Base-by-base conservation (phyloP, 2,888 invertebrate genomes). In the Erebia palarica region DNA sequence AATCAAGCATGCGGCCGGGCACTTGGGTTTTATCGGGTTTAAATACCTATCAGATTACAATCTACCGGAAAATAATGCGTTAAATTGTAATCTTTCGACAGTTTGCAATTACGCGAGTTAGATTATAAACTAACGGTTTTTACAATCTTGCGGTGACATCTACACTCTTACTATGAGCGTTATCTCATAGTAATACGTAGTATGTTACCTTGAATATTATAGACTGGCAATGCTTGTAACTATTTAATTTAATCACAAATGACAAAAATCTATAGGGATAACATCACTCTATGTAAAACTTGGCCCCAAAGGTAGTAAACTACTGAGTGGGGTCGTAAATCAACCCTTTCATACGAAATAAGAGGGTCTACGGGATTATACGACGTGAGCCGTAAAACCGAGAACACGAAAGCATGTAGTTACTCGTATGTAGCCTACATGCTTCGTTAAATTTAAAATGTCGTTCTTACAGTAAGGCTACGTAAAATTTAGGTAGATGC, bases 271-370 rank as follows among this genome's bases (percentile, higher is more conserved):
- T n/a, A 64, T 36, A 27, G 10, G 5, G 64, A 14, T n/a, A 51
- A 51, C 53, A 53, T 42, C 65, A 65, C 65, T 55, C 55, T 18
- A 10, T 47, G 14, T 36, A 21, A 51, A 27, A 65, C 55, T 53
- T 55, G 36, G 53, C 18, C 66, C 66, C 66, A 21, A n/a, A 21
- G 58, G 66, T 57, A 57, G 55, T 66, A 66, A 66, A 66, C 57
- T 66, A 57, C 66, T 66, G 66, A 66, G 66, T 58, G 66, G 21
- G 18, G 57, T 57, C 66, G 14, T 66, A 66, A 66, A 66, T 66
- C 66, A 66, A 66, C 66, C 66, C 57, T 66, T 55, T 47, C 21
- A 57, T 44, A 66, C 66, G 57, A 66, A 57, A 58, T 66, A 66
- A 57, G 47, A 57, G 66, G 66, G 66, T 44, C 55, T 14, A 44